phyloP scores from a whole-genome alignment of 2,888 invertebrate genomes.

The Caenorhabditis sp. region DNA sequence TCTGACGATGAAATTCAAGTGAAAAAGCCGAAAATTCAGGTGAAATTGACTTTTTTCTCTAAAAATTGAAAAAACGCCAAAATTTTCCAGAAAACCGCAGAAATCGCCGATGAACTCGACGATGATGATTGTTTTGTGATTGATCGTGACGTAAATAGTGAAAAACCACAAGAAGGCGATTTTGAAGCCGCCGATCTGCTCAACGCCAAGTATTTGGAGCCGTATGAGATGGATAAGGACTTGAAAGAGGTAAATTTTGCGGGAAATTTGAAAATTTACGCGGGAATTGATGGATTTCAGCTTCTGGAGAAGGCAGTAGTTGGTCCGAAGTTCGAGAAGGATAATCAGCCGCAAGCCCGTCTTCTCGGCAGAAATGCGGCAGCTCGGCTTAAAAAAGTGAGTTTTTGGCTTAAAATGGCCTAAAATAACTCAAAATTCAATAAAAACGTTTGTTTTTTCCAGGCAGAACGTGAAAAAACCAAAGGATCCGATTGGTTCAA shows the following conservation, averaged over 20 bases:
- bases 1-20: slow-evolving; percentile 45
- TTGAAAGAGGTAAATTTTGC: slow-evolving; percentile 51
- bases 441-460: slow-evolving; percentile 77
- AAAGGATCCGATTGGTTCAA: slow-evolving; percentile 94
- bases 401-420: slow-evolving; percentile 14
- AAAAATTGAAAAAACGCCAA: neutral
- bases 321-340: slow-evolving; percentile 66
- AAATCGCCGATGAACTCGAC: slow-evolving; percentile 2
- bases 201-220: slow-evolving; percentile 26
- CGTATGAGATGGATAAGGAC: slow-evolving; percentile 66
- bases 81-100: slow-evolving; percentile 2
- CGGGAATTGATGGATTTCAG: neutral
- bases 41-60: neutral
- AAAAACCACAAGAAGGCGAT: slow-evolving; percentile 15
- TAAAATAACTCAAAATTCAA: neutral
- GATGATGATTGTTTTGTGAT: slow-evolving; percentile 55
- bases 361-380: slow-evolving; percentile 62
- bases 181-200: slow-evolving; percentile 34
- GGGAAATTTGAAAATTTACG: neutral
- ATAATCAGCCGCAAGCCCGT: slow-evolving; percentile 59
- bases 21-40: slow-evolving; percentile 22
- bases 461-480: slow-evolving; percentile 89
- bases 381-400: slow-evolving; percentile 60
- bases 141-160: slow-evolving; percentile 33
- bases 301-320: slow-evolving; percentile 68